phyloP scores from a whole-genome alignment of 2,888 invertebrate genomes.

The Ethmia dodecea region DNA sequence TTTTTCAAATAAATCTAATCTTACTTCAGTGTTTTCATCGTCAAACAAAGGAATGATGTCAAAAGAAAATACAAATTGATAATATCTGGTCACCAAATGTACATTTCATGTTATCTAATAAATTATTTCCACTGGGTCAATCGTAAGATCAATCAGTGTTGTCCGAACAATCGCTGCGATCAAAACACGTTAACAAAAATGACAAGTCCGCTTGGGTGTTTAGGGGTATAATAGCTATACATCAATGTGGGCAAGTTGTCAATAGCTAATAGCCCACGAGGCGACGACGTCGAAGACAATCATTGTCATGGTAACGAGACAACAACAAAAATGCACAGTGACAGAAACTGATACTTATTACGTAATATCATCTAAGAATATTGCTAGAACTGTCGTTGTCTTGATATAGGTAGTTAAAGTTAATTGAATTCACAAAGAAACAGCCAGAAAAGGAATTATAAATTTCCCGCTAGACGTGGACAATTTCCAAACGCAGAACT shows the following conservation, averaged over 20 bases:
- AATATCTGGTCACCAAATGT: too few species aligned
- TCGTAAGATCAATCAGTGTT: slow-evolving; percentile 40
- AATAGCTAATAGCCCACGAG: slow-evolving; percentile 62
- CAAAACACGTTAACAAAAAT: slow-evolving; percentile 40
- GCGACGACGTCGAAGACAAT: slow-evolving; percentile 59
- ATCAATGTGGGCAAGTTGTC: slow-evolving; percentile 49
- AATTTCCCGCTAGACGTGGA: neutral
- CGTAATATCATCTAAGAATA: too few species aligned
- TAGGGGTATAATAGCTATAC: slow-evolving; percentile 25
- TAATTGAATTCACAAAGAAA: neutral
- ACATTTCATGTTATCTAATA: too few species aligned
- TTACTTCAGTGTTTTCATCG: too few species aligned
- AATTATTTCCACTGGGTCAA: slow-evolving; percentile 30
- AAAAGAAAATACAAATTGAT: too few species aligned
- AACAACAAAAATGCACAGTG: slow-evolving; percentile 54
- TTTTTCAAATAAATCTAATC: too few species aligned
- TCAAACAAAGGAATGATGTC: too few species aligned
- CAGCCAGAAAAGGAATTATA: neutral
- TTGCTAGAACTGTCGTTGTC: too few species aligned
- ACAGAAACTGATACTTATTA: too few species aligned
- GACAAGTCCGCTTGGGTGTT: slow-evolving; percentile 46
- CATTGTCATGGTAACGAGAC: slow-evolving; percentile 51
- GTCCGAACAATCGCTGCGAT: slow-evolving; percentile 44
- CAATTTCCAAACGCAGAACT: too few species aligned
- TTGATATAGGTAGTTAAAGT: too few species aligned